phyloP scores from a whole-genome alignment of 2,113 vertebrate species.

The Nibea coibor region DNA sequence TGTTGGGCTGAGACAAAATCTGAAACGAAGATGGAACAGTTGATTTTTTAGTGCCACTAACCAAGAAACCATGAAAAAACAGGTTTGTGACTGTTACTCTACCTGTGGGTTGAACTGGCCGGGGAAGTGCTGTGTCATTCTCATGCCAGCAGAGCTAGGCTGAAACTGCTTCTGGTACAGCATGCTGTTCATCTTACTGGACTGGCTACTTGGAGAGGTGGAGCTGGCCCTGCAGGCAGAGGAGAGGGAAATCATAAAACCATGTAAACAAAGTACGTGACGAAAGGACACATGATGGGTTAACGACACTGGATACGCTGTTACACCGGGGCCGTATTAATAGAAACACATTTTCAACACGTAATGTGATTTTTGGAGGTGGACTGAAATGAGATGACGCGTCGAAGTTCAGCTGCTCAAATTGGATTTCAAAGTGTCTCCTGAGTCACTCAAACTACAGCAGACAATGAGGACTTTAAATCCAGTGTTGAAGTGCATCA shows the following conservation, averaged over 20 bases:
- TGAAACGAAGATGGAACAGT: slow-evolving; percentile 61
- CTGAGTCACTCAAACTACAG: too few species aligned
- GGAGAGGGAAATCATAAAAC: not conserved
- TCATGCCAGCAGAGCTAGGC: slow-evolving; percentile 88
- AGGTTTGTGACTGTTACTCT: not conserved
- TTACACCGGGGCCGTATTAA: not conserved
- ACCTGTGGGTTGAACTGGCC: slow-evolving; percentile 98
- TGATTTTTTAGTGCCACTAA: not conserved
- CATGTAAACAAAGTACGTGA: not conserved
- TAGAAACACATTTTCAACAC: not conserved
- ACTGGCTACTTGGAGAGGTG: slow-evolving; percentile 97
- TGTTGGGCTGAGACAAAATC: slow-evolving; percentile 97
- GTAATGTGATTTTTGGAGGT: too few species aligned
- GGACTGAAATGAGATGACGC: too few species aligned
- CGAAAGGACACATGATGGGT: not conserved
- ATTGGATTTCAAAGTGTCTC: too few species aligned
- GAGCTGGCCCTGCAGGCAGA: slow-evolving; percentile 89
- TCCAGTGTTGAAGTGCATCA: too few species aligned
- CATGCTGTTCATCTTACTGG: slow-evolving; percentile 98
- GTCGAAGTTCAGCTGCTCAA: too few species aligned
- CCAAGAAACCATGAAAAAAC: not conserved
- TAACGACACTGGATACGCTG: not conserved
- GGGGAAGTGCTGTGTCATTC: slow-evolving; percentile 93
- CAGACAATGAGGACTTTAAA: too few species aligned
- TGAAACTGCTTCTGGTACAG: slow-evolving; percentile 99